Base-by-base conservation (phyloP, 2,113 vertebrate species). In the Hippocampus mohnikei region DNA sequence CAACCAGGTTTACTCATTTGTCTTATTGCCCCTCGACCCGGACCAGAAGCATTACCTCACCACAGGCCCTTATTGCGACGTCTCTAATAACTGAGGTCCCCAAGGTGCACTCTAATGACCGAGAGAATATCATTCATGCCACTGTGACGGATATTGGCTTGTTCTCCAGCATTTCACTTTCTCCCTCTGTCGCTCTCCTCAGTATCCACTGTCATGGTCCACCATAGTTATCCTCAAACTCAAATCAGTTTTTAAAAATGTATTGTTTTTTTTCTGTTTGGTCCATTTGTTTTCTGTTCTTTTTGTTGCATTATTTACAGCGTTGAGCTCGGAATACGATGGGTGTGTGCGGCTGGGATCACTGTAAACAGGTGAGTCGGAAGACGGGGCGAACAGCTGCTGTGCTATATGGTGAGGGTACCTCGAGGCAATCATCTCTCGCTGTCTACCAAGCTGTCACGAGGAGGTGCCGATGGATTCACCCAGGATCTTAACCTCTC, bases 41-140 rank as follows among this genome's bases (percentile, higher is more conserved):
- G 68, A 77, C 66, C 52, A 1, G 79, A 77, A 37, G 88, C 81
- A 78, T 89, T 86, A 88, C 81, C 84, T 83, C 85, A 87, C 85
- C 73, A 78, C 86, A 86, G 86, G 85, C 86, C 15, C 73, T 91
- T 89, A 91, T 89, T 91, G 88, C 88, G 79, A 80, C 79, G 76
- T 74, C 81, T 90, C 86, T 91, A 90, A 88, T 87, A 90, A 91
- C 85, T 74, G 73, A 56, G 18, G 69, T 80, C 85, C 84, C 82
- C 29, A 37, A 81, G 82, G 88, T 87, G 74, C 74, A 72, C 81
- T 77, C 79, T 89, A 87, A 91, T 90, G 90, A 89, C 88, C 78
- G 33, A 86, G 86, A 89, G 85, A 91, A 84, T 87, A 90, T 90
- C 89, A 90, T 90, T 90, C 89, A 90, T 85, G 90, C 84, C 79